Percentiles rank a stretch among this genome's conserved stretches.
Conservation (phyloP, 2,888 invertebrate genomes). For the Steinernema carpocapsae region DNA sequence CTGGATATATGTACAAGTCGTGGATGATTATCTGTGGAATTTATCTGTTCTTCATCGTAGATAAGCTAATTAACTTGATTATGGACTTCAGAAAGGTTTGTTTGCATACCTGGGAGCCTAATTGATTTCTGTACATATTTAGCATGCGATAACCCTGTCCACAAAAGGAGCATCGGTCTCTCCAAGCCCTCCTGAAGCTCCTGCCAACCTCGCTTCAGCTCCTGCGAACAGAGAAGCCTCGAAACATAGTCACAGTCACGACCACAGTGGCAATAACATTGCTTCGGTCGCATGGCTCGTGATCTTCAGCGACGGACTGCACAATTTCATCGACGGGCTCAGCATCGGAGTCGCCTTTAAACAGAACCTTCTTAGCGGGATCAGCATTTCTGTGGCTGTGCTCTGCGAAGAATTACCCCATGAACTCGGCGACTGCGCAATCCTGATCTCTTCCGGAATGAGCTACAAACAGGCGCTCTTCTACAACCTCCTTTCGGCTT, state of each 20-base stretch:
- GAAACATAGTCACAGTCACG: conserved; percentile 16
- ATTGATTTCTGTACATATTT: background rate
- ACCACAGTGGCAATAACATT: conserved; percentile 7
- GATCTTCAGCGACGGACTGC: conserved; percentile 74
- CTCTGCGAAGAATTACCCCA: conserved; percentile 75
- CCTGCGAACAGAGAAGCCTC: too few relatives aligned
- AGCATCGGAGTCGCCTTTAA: conserved; percentile 75
- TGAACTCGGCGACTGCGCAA: conserved; percentile 75
- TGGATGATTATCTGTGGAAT: conserved; percentile 73
- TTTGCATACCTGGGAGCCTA: too few relatives aligned
- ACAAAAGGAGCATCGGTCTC: background rate
- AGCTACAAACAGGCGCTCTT: conserved; percentile 69
- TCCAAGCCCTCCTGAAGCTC: background rate
- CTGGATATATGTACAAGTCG: conserved; percentile 69
- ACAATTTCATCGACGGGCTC: conserved; percentile 75
- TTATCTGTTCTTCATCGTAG: conserved; percentile 74
- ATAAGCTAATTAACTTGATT: conserved; percentile 73
- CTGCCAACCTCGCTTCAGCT: background rate
- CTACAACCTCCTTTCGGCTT: conserved; percentile 74
- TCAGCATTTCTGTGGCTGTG: conserved; percentile 74
- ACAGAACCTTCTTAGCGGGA: conserved; percentile 72
- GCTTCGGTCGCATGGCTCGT: conserved; percentile 75
- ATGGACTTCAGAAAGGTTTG: conserved; percentile 68
- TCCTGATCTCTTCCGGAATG: conserved; percentile 74
- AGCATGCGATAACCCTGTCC: background rate